A percentile compares a stretch with the other conserved stretches of the same genome.
These are phyloP conservation scores for Anneissia japonica DNA, from an alignment of 35 echinoderm and acorn worm species.

Conservation along the genomic window DNA sequence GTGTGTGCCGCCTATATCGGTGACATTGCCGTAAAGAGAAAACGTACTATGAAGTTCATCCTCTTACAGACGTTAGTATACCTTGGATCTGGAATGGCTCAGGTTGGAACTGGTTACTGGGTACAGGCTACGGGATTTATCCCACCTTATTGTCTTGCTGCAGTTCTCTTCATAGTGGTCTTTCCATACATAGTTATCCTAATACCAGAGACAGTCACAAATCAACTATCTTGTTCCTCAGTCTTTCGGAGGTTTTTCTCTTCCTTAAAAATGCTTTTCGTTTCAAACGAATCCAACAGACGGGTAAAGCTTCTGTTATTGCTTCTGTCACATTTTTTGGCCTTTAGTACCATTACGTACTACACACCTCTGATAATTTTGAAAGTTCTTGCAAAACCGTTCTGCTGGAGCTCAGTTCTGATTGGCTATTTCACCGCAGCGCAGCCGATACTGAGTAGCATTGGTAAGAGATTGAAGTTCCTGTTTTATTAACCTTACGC, in stretches of 20 bases:
- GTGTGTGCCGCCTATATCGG: neutral
- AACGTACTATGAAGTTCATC: neutral
- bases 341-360: neutral
- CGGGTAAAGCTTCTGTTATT: neutral
- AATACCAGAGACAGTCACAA: neutral
- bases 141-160: neutral
- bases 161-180: neutral
- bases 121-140: neutral
- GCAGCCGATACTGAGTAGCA: neutral
- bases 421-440: neutral
- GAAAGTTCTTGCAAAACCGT: neutral
- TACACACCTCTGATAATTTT: neutral
- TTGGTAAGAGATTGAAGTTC: neutral
- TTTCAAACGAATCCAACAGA: neutral
- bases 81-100: neutral
- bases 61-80: neutral
- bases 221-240: neutral
- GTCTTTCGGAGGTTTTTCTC: neutral
- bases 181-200: neutral
- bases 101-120: neutral
- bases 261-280: neutral
- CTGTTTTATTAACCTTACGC: too few species aligned
- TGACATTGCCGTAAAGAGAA: neutral
- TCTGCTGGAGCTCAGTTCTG: neutral
- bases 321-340: neutral